phyloP scores from a whole-genome alignment of 2,888 invertebrate species.

The Dascillus cervinus region DNA sequence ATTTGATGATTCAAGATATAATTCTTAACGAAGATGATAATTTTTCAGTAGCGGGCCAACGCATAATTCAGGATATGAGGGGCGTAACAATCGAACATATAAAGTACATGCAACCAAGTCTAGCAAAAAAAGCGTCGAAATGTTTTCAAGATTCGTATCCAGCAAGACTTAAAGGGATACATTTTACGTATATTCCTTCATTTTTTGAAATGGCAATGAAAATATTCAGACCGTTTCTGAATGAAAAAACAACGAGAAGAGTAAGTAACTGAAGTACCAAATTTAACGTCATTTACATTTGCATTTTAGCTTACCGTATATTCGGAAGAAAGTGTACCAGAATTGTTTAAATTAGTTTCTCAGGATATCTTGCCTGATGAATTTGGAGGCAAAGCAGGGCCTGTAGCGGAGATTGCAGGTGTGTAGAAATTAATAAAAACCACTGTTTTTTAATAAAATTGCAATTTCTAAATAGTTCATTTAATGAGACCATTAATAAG shows the following conservation, averaged over 20 bases:
- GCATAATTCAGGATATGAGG: conserved; percentile 50
- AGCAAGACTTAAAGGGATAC: conserved; percentile 49
- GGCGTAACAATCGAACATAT: conserved; percentile 49
- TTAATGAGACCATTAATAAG: no score
- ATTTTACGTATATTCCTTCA: conserved; percentile 30
- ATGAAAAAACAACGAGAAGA: neutral
- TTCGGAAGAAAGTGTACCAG: no score
- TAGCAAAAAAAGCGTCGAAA: conserved; percentile 48
- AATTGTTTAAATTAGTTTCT: conserved; percentile 51
- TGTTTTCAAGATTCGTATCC: conserved; percentile 55
- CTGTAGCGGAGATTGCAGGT: neutral
- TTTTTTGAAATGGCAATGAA: neutral
- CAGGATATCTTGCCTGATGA: conserved; percentile 53
- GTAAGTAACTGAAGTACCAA: neutral
- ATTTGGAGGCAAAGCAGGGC: conserved; percentile 56
- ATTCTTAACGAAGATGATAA: conserved; percentile 54
- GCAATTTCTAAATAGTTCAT: no score
- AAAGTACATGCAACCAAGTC: conserved; percentile 43
- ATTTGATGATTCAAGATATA: conserved; percentile 48
- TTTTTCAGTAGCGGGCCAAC: conserved; percentile 45
- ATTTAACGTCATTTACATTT: no score
- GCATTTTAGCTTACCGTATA: no score
- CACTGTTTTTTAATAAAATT: no score
- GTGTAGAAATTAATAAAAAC: no score
- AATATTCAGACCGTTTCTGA: neutral